Base-by-base conservation (phyloP, 2,113 vertebrate species). In the Anolis sagrei region DNA sequence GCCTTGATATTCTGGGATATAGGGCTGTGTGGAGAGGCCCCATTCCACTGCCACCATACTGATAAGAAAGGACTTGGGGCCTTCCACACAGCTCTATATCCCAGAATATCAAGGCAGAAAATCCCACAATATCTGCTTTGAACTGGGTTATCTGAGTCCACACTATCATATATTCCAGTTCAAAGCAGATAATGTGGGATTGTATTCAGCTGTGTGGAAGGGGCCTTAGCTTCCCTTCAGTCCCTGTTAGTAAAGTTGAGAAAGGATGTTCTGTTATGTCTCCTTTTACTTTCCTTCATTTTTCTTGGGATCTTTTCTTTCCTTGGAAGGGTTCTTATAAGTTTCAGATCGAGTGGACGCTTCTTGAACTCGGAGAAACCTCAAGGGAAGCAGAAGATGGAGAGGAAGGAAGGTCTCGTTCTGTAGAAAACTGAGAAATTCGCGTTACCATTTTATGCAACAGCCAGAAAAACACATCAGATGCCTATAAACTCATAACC, bases 401-500 rank as follows among this genome's bases (percentile, higher is more conserved):
- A 2, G n/a, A 0, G n/a, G 44, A 11, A 23, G 1, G 25, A 19
- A 66, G 5, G 14, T 23, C 29, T 32, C 23, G 49, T 61, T 51
- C 2, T 32, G n/a, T 73, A 49, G 36, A 74, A 72, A 80, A n/a
- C 69, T 16, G 27, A 11, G 29, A 7, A 61, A 19, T 73, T 75
- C 19, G 9, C 58, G 39, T 75, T 44, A 34, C 2, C 70, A 64
- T 44, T 48, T 11, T 69, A 36, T 54, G 2, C 73, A 16, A 7
- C 19, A 25, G 61, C 16, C 48, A 70, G 32, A 34, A 78, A 48
- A 0, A 21, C 81, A 78, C 39, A 32, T 76, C 32, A 34, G n/a
- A n/a, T n/a, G 10, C 1, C 16, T 58, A 4, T 1, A 23, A 21
- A 54, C 2, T 3, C 27, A 73, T 23, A 14, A 14, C 0, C 7